Evolutionary conservation across 2,888 invertebrate genomes (phyloP).

Genomic region (Drosophila nr. medialis): DNA sequence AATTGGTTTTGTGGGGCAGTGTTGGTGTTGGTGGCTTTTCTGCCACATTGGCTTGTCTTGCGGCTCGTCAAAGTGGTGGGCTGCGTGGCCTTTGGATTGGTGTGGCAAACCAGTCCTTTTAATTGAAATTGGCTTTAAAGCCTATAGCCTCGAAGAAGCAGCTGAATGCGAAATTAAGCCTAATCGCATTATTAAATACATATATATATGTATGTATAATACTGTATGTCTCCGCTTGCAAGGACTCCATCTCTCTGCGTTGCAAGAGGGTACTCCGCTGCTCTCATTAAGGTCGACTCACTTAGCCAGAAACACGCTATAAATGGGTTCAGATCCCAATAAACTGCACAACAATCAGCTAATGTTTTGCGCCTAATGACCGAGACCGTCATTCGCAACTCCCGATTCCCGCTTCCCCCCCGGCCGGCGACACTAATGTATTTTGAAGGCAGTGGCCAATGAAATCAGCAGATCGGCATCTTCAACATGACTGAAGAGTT

Average conservation of each 20-base stretch:
- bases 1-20: slow-evolving; percentile 25
- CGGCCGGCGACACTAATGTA: slow-evolving; percentile 48
- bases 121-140: slow-evolving; percentile 58
- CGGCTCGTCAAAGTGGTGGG: slow-evolving; percentile 39
- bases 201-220: neutral
- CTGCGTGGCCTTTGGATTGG: neutral
- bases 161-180: slow-evolving; percentile 17
- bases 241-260: slow-evolving; percentile 22
- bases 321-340: slow-evolving; percentile 68
- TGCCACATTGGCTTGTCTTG: slow-evolving; percentile 31
- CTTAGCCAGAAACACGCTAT: slow-evolving; percentile 38
- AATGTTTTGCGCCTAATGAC: slow-evolving; percentile 76
- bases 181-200: slow-evolving; percentile 50
- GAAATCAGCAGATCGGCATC: slow-evolving; percentile 37
- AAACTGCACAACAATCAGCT: slow-evolving; percentile 79
- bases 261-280: neutral
- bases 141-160: slow-evolving; percentile 26
- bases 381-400: slow-evolving; percentile 7
- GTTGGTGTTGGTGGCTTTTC: slow-evolving; percentile 8
- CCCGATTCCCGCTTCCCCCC: neutral
- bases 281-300: slow-evolving; percentile 62
- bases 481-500: slow-evolving; percentile 56
- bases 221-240: slow-evolving; percentile 2
- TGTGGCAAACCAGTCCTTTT: slow-evolving; percentile 27
- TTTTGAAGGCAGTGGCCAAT: slow-evolving; percentile 55